phyloP scores from a whole-genome alignment of 2,888 invertebrate genomes.

The Ormyrus labotus region DNA sequence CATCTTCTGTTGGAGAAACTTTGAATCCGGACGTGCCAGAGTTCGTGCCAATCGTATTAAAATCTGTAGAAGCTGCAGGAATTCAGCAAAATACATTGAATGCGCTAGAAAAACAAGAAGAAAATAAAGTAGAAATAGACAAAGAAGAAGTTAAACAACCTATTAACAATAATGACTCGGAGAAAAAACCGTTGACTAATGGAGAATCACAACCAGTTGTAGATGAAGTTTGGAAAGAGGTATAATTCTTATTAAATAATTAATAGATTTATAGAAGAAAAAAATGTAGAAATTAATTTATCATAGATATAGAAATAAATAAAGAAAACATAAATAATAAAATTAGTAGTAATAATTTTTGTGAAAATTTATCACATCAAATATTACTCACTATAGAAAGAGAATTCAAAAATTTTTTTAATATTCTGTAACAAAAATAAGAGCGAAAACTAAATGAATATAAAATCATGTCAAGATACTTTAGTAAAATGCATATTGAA shows the following conservation, averaged over 20 bases:
- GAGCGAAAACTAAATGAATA: no score
- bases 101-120: constrained; percentile 25
- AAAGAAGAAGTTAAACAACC: background rate
- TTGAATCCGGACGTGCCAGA: constrained; percentile 92
- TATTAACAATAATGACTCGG: background rate
- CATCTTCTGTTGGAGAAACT: constrained; percentile 76
- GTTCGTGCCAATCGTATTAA: constrained; percentile 82
- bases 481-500: no score
- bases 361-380: no score
- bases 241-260: constrained; percentile 62
- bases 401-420: no score
- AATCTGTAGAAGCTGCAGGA: constrained; percentile 46
- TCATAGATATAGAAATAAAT: no score
- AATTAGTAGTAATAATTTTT: no score
- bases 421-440: no score
- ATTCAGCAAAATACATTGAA: constrained; percentile 64
- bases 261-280: no score
- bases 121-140: constrained; percentile 63
- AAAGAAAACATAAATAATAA: no score
- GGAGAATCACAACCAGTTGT: constrained; percentile 62
- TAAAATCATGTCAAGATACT: no score
- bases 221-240: constrained; percentile 81
- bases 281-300: no score
- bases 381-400: no score
- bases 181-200: constrained; percentile 53